Percentiles rank a stretch among this genome's conserved stretches.
Evolutionary conservation across 2,888 invertebrate species (phyloP).

Genomic region (Eristalis arbustorum): DNA sequence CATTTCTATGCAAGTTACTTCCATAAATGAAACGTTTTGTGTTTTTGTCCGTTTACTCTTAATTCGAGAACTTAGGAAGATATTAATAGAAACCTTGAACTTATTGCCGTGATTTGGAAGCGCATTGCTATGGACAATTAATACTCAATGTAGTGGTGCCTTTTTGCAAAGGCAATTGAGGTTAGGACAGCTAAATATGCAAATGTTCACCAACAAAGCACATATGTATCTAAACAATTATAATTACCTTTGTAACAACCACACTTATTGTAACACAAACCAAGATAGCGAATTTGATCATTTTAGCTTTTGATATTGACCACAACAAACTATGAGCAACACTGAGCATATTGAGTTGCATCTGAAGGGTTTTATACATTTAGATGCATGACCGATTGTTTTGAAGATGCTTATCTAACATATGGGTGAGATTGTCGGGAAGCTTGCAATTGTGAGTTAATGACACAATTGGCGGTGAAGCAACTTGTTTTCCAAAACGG

Average conservation of each 20-base stretch:
- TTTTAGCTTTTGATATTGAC: neutral
- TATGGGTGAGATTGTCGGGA: neutral
- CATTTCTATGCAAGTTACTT: too few species aligned
- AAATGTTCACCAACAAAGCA: neutral
- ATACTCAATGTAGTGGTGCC: too few species aligned
- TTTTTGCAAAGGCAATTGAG: too few species aligned
- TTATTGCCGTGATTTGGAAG: too few species aligned
- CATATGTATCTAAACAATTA: neutral
- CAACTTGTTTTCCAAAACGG: neutral
- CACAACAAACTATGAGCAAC: neutral
- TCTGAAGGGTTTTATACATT: conserved; percentile 19
- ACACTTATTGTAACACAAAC: neutral
- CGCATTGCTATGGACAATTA: too few species aligned
- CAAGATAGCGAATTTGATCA: conserved; percentile 1
- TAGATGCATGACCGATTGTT: neutral
- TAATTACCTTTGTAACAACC: neutral
- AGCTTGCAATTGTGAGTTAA: neutral
- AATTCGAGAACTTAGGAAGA: too few species aligned
- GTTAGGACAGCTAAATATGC: too few species aligned
- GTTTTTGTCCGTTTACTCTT: too few species aligned
- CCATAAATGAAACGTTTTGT: too few species aligned
- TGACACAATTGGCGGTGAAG: neutral
- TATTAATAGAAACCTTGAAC: too few species aligned
- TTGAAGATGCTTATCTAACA: neutral
- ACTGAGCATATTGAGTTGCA: conserved; percentile 3